Evolutionary conservation across 2,113 vertebrate species (phyloP).

Genomic region (Heptranchias perlo): DNA sequence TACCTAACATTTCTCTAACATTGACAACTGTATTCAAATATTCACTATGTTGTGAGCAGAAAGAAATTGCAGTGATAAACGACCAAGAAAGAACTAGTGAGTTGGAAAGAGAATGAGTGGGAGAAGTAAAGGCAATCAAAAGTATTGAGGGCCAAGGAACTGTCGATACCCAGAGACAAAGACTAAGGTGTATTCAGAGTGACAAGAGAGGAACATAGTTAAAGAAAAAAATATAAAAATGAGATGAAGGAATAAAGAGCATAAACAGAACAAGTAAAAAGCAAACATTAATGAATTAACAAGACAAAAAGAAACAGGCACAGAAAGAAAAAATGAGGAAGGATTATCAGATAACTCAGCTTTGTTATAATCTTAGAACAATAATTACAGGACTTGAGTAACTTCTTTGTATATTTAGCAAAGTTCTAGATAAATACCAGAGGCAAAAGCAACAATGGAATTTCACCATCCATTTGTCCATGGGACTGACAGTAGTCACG

Average conservation of each 20-base stretch:
- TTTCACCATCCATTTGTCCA: background rate
- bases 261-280: too few relatives aligned
- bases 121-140: too few relatives aligned
- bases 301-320: background rate
- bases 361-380: background rate
- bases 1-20: too few relatives aligned
- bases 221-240: background rate
- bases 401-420: background rate
- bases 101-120: too few relatives aligned
- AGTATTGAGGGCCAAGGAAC: too few relatives aligned
- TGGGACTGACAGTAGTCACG: too few relatives aligned
- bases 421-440: background rate
- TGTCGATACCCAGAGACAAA: background rate
- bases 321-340: background rate
- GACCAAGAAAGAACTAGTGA: too few relatives aligned
- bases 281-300: too few relatives aligned
- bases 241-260: background rate
- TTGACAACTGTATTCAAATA: too few relatives aligned
- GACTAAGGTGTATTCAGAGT: background rate
- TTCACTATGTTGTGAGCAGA: too few relatives aligned
- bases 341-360: background rate
- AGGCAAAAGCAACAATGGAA: background rate
- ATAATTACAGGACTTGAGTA: background rate
- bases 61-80: too few relatives aligned
- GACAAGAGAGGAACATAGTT: background rate